Evolutionary conservation across 2,888 invertebrate species (phyloP).

Genomic region (Philonicus albiceps): DNA sequence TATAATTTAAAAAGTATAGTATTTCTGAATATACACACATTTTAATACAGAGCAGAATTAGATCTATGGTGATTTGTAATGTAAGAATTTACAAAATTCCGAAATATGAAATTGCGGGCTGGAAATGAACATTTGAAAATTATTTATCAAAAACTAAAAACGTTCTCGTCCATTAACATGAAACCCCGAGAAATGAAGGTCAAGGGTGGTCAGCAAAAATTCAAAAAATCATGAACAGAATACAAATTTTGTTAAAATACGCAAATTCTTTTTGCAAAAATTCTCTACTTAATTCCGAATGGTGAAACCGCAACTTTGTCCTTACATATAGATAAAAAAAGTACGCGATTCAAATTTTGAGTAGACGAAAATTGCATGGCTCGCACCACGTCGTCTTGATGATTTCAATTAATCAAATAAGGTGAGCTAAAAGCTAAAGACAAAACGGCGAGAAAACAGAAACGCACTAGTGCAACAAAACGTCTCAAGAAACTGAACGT

Average conservation of each 20-base stretch:
- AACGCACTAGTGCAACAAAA: constrained; percentile 8
- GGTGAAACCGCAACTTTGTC: neutral
- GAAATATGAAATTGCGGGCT: too few species aligned
- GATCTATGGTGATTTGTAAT: too few species aligned
- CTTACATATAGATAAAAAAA: neutral
- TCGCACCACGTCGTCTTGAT: neutral
- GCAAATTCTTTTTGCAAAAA: neutral
- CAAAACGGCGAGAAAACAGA: neutral
- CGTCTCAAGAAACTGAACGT: constrained; percentile 23
- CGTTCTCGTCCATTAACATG: neutral
- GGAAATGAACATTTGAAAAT: neutral
- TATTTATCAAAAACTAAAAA: neutral
- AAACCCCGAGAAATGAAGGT: neutral
- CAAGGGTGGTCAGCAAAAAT: neutral
- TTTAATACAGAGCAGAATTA: too few species aligned
- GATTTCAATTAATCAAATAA: neutral
- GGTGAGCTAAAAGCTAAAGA: neutral
- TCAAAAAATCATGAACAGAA: neutral
- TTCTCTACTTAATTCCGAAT: neutral
- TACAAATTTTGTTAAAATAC: neutral
- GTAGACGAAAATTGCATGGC: neutral
- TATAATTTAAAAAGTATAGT: too few species aligned
- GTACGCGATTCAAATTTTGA: neutral
- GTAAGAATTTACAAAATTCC: neutral
- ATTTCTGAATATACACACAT: too few species aligned